phyloP scores from a whole-genome alignment of 2,888 invertebrate species.

The Dynastes tityus region DNA sequence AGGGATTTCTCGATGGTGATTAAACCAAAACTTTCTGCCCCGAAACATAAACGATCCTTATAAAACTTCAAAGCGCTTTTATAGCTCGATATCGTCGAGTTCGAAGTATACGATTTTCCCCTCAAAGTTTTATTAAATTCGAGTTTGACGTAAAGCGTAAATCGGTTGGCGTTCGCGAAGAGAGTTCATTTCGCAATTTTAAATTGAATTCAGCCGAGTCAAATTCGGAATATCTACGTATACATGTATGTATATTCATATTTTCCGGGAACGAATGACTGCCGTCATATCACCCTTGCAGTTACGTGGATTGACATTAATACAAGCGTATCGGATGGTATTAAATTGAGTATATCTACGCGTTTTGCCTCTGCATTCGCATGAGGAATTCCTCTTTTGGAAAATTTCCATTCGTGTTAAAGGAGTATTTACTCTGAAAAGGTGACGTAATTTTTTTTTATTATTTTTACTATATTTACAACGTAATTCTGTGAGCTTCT shows the following conservation, averaged over 20 bases:
- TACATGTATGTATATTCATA: not conserved
- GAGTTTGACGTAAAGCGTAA: slow-evolving; percentile 3
- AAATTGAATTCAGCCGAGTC: slow-evolving; percentile 17
- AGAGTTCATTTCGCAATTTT: slow-evolving; percentile 17
- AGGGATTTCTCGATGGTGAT: not conserved
- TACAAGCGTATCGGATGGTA: not conserved
- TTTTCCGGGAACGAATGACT: not conserved
- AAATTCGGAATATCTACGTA: not conserved
- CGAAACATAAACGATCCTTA: slow-evolving; percentile 6
- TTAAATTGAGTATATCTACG: not conserved
- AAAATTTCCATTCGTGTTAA: not conserved
- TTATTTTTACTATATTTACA: not conserved
- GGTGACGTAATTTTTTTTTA: not conserved
- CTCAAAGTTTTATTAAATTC: slow-evolving; percentile 27
- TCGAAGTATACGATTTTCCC: not conserved
- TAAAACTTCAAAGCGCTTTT: not conserved
- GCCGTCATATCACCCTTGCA: not conserved
- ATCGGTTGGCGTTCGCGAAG: not conserved
- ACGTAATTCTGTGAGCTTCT: not conserved
- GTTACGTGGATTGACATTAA: not conserved
- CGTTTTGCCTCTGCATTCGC: not conserved
- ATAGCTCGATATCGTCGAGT: slow-evolving; percentile 2
- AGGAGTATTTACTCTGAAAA: not conserved
- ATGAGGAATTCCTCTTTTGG: not conserved
- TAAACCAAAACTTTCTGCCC: slow-evolving; percentile 1